phyloP scores from a whole-genome alignment of 2,797 vertebrate species.

The Limosa lapponica region DNA sequence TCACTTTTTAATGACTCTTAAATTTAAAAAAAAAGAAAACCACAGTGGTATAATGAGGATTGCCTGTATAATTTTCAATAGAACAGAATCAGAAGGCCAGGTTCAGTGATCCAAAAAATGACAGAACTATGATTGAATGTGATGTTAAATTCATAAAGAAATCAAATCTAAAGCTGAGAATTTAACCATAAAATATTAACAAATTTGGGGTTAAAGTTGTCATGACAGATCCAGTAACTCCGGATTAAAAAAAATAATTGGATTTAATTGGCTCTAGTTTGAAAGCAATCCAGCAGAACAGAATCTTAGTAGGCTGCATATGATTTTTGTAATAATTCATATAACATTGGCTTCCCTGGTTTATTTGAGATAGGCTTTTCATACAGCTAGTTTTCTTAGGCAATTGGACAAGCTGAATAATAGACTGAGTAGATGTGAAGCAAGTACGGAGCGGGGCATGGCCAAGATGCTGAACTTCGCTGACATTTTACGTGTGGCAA shows the following conservation, averaged over 20 bases:
- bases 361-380: not conserved
- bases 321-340: not conserved
- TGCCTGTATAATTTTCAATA: not conserved
- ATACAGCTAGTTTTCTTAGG: not conserved
- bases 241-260: fast-evolving
- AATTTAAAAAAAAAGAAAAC: not conserved
- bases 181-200: not conserved
- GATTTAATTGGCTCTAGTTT: not conserved
- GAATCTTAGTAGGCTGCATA: not conserved
- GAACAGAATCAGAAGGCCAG: not conserved
- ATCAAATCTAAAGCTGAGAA: not conserved
- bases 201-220: not conserved
- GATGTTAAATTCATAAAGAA: not conserved
- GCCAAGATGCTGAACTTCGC: fast-evolving
- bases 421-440: not conserved
- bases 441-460: not conserved
- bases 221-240: not conserved
- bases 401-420: not conserved
- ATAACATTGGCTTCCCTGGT: not conserved
- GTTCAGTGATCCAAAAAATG: not conserved
- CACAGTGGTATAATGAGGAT: not conserved
- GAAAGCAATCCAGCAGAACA: not conserved
- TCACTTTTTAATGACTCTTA: conserved; percentile 9
- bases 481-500: fast-evolving
- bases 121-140: not conserved